Conservation (phyloP, 2,888 invertebrate species). For the Melieria picta region DNA sequence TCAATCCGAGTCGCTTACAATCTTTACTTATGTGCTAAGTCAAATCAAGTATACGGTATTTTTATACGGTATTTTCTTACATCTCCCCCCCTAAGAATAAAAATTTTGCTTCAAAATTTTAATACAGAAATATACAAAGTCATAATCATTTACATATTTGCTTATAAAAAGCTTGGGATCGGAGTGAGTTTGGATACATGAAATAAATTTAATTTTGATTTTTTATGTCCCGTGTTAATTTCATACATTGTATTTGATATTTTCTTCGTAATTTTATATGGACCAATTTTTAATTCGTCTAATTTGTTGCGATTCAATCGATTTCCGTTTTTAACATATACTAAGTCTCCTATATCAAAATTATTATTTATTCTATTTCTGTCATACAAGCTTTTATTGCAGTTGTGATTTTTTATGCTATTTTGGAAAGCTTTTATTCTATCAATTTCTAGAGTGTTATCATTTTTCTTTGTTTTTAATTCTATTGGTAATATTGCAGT, state of each 20-base stretch:
- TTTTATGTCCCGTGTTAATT: conserved; percentile 28
- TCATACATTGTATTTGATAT: conserved; percentile 27
- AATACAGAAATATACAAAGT: too few species aligned
- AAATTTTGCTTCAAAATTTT: too few species aligned
- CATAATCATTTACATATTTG: too few species aligned
- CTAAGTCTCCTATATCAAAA: conserved; percentile 32
- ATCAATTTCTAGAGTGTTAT: conserved; percentile 28
- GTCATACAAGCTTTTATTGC: conserved; percentile 36
- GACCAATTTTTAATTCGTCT: conserved; percentile 34
- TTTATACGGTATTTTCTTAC: too few species aligned
- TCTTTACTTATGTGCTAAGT: too few species aligned
- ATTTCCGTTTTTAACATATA: conserved; percentile 39
- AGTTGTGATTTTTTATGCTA: conserved; percentile 34
- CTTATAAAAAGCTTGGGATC: neutral
- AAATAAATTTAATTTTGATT: conserved; percentile 19
- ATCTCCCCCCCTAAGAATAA: too few species aligned
- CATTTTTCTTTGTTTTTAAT: conserved; percentile 27
- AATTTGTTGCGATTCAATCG: conserved; percentile 40
- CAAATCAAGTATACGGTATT: too few species aligned
- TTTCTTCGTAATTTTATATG: conserved; percentile 25
- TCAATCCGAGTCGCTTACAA: too few species aligned
- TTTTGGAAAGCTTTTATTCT: conserved; percentile 34
- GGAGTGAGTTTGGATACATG: conserved; percentile 19
- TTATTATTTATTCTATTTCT: conserved; percentile 29
- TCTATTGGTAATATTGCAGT: conserved; percentile 34